Percentiles rank a stretch among this genome's conserved stretches.
Conservation (phyloP, 2,113 vertebrate genomes). For the Muscicapa adusta region DNA sequence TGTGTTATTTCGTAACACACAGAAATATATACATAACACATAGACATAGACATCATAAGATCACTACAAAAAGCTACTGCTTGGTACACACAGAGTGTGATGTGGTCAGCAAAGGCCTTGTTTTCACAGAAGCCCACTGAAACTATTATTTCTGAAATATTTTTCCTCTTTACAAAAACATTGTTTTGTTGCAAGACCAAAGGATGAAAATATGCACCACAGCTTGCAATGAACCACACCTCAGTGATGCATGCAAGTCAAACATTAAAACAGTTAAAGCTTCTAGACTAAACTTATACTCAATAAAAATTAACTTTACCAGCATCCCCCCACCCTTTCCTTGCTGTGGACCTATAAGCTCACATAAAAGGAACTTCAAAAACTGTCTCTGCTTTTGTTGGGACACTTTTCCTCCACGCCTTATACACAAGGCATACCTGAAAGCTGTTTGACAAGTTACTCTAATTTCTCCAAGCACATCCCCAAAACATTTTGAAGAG, state of each 20-base stretch:
- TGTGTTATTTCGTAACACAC: background rate
- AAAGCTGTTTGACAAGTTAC: constrained; percentile 52
- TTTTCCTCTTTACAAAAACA: constrained; percentile 19
- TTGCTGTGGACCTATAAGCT: background rate
- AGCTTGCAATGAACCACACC: background rate
- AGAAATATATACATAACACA: too few species aligned
- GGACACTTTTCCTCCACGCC: constrained; percentile 36
- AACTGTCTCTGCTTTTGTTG: constrained; percentile 38
- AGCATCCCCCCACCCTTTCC: background rate
- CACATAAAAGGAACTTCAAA: constrained; percentile 55
- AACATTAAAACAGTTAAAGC: background rate
- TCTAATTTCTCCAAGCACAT: constrained; percentile 37
- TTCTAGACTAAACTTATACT: background rate
- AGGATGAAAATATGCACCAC: background rate
- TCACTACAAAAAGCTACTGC: background rate
- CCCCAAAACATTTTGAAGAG: background rate
- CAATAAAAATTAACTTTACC: background rate
- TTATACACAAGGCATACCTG: constrained; percentile 22
- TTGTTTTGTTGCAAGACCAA: background rate
- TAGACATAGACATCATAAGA: too few species aligned
- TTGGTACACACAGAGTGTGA: background rate
- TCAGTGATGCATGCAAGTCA: background rate
- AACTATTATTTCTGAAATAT: constrained; percentile 9
- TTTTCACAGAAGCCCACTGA: background rate
- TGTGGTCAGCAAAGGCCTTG: background rate